Evolutionary conservation across 2,888 invertebrate species (phyloP), one percentile per base, ranked within the genome.

Genomic region (Conus canariensis): DNA sequence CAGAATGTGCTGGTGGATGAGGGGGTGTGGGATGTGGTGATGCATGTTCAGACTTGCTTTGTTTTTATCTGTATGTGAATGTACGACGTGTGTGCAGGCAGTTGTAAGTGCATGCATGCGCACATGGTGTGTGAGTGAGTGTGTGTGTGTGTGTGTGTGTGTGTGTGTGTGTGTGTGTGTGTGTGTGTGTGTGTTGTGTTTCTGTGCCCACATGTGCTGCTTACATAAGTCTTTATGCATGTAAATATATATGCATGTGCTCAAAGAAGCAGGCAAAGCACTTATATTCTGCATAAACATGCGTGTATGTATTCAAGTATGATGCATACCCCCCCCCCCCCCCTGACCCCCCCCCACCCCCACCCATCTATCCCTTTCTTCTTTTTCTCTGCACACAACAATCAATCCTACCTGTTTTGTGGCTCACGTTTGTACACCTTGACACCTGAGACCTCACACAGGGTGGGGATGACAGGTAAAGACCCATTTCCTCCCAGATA

Each of bases 401-500:
- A 9, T 22, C 22, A 25, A 85, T 5, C 60, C 12, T 86, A 86
- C 86, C 86, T 86, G 86, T 19, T 86, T 9, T 67, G 86, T 45
- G 86, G 86, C 22, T 86, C 86, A 5, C 67, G 64, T 19, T 86
- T 86, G 67, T 60, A 86, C 25, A 86, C 22, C n/a, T 67, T 86
- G 67, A 16, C 67, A 30, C n/a, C 30, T 0, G 64, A 45, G 30
- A 45, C 86, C n/a, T 86, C 64, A 8, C 60, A 64, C 5, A 19
- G 30, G 8, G 67, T 19, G 16, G 85, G 64, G 19, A 30, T 2
- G 56, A 58, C 56, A 56, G 82, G 25, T 25, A 83, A 67, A 19
- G 64, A n/a, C 1, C 64, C 64, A 19, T 86, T 67, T 16, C 19
- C 86, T 45, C 59, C 59, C 59, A 25, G 22, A 25, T 19, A 85